These are phyloP conservation scores for Blastobasis lacticolella DNA, from an alignment of 2,888 invertebrate genomes.

Conservation along the genomic window DNA sequence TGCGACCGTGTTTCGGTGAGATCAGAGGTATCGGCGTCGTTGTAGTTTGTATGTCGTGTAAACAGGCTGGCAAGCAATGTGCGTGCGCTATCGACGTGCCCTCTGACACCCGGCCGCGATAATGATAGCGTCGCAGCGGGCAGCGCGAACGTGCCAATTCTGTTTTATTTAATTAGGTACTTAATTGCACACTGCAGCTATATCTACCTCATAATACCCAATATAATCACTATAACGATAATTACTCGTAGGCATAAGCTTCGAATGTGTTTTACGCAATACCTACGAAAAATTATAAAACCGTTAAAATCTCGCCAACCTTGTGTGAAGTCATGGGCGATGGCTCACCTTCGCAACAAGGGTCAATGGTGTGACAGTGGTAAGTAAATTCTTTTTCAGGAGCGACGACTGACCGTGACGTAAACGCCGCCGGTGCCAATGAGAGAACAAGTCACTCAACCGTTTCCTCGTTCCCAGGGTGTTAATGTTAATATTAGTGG, in stretches of 20 bases:
- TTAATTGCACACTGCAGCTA: neutral
- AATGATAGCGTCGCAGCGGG: conserved; percentile 25
- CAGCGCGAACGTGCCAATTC: conserved; percentile 20
- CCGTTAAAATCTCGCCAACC: conserved; percentile 15
- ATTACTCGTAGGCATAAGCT: too few species aligned
- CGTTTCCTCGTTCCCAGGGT: conserved; percentile 23
- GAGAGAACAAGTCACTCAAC: conserved; percentile 28
- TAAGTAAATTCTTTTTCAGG: conserved; percentile 38
- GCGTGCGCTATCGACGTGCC: conserved; percentile 51
- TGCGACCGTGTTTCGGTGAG: conserved; percentile 34
- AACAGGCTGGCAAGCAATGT: conserved; percentile 33
- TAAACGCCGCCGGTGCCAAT: conserved; percentile 31
- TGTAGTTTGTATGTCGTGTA: conserved; percentile 40
- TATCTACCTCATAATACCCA: too few species aligned
- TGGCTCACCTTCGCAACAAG: conserved; percentile 30
- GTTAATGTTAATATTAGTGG: conserved; percentile 20
- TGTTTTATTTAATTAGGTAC: conserved; percentile 4
- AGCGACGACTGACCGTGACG: conserved; percentile 56
- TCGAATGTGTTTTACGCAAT: too few species aligned
- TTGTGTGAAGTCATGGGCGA: conserved; percentile 19
- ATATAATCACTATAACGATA: too few species aligned
- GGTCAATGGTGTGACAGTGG: conserved; percentile 40
- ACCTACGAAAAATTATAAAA: too few species aligned
- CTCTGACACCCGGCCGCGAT: conserved; percentile 47
- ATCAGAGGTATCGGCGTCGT: conserved; percentile 49